These are phyloP conservation scores for Alectura lathami DNA, from an alignment of 2,113 vertebrate species.

Conservation along the genomic window DNA sequence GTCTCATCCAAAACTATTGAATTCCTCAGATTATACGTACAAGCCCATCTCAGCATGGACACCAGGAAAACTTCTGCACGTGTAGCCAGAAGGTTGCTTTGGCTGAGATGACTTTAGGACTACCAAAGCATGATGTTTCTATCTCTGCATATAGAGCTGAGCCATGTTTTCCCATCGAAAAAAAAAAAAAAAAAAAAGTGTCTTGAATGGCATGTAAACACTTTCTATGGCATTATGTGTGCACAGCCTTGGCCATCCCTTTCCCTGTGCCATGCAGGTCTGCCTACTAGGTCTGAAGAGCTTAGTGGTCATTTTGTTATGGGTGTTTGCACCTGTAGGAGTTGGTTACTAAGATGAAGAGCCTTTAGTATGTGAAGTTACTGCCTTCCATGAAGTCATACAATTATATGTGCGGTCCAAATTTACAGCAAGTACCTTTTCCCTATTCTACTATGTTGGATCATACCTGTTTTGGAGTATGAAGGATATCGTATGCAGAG, in stretches of 20 bases:
- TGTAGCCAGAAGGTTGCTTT: not conserved
- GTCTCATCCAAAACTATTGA: not conserved
- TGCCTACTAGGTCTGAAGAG: not conserved
- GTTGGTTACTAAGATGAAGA: not conserved
- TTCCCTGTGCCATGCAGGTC: not conserved
- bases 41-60: not conserved
- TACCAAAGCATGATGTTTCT: not conserved
- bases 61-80: not conserved
- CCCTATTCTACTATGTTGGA: fast-evolving
- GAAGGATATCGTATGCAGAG: conserved; percentile 86
- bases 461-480: conserved; percentile 85
- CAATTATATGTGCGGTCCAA: fast-evolving
- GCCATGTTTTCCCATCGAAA: not conserved
- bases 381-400: not conserved
- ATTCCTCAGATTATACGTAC: not conserved
- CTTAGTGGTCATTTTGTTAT: fast-evolving
- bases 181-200: not conserved
- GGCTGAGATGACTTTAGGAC: not conserved
- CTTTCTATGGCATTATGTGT: not conserved
- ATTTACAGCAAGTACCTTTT: not conserved
- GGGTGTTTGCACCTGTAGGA: not conserved
- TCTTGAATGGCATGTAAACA: not conserved
- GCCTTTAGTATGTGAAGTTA: fast-evolving
- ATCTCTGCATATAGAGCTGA: not conserved
- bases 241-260: not conserved